phyloP scores from a whole-genome alignment of 2,888 invertebrate species.

The Mesodorylaimus sp. region DNA sequence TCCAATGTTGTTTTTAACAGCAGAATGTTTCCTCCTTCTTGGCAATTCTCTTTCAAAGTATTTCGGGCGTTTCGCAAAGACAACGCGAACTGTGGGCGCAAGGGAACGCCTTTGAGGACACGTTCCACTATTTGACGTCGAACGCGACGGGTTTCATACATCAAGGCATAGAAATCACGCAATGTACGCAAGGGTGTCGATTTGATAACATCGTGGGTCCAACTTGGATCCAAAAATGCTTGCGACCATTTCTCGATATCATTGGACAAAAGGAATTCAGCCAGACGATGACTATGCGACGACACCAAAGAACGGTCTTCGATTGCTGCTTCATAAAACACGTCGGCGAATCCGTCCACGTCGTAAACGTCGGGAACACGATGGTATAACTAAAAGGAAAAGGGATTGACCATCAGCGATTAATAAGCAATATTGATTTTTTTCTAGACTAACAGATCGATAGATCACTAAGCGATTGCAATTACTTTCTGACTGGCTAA shows the following conservation, averaged over 20 bases:
- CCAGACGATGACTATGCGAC: too few species aligned
- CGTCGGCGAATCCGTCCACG: slow-evolving; percentile 15
- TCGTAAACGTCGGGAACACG: slow-evolving; percentile 22
- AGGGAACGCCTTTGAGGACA: slow-evolving; percentile 26
- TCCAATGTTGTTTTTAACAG: slow-evolving; percentile 14
- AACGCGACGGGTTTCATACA: slow-evolving; percentile 25
- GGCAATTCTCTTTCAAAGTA: slow-evolving; percentile 17
- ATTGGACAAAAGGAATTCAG: slow-evolving; percentile 27
- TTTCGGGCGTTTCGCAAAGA: slow-evolving; percentile 22
- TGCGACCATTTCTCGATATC: slow-evolving; percentile 26
- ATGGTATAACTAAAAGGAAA: slow-evolving; percentile 23
- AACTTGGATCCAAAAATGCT: slow-evolving; percentile 25
- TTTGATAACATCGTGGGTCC: slow-evolving; percentile 27
- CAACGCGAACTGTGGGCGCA: slow-evolving; percentile 24
- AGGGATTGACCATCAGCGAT: too few species aligned
- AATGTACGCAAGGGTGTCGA: slow-evolving; percentile 16
- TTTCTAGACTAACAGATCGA: too few species aligned
- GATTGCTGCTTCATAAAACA: slow-evolving; percentile 5
- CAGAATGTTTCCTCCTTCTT: slow-evolving; percentile 13
- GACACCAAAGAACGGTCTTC: too few species aligned
- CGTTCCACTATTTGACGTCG: slow-evolving; percentile 27
- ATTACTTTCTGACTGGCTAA: too few species aligned
- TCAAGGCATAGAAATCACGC: slow-evolving; percentile 27
- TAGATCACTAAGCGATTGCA: too few species aligned
- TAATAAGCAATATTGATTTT: too few species aligned